phyloP scores from a whole-genome alignment of 2,888 invertebrate species.

The Carpatolechia fugitivella region DNA sequence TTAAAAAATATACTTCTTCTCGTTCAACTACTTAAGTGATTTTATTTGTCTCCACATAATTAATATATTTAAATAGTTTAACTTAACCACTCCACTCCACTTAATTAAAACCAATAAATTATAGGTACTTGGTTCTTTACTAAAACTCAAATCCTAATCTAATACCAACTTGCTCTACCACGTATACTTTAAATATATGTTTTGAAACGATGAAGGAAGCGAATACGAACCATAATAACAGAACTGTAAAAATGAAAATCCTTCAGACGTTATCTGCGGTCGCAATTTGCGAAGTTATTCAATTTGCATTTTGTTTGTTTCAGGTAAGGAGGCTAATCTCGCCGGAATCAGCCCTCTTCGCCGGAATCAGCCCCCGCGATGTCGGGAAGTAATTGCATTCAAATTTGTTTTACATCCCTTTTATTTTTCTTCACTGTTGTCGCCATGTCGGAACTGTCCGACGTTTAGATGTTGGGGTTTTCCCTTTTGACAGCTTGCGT shows the following conservation, averaged over 20 bases:
- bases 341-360: not conserved
- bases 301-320: slow-evolving; percentile 30
- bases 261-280: not conserved
- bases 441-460: not conserved
- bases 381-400: slow-evolving; percentile 25
- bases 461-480: too few relatives aligned
- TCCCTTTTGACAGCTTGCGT: too few relatives aligned
- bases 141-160: too few relatives aligned
- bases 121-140: too few relatives aligned
- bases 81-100: too few relatives aligned
- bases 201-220: not conserved
- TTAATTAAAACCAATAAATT: too few relatives aligned
- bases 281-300: slow-evolving; percentile 15
- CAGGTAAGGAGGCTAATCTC: slow-evolving; percentile 33
- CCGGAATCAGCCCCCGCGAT: not conserved
- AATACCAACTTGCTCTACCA: too few relatives aligned
- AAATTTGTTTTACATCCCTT: slow-evolving; percentile 37
- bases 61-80: too few relatives aligned
- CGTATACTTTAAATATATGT: too few relatives aligned
- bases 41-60: too few relatives aligned
- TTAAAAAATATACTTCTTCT: too few relatives aligned
- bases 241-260: not conserved
- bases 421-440: slow-evolving; percentile 40
- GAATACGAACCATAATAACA: not conserved
- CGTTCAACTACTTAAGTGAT: too few relatives aligned